Conservation (phyloP, 2,113 vertebrate species). For the Epinephelus lanceolatus region DNA sequence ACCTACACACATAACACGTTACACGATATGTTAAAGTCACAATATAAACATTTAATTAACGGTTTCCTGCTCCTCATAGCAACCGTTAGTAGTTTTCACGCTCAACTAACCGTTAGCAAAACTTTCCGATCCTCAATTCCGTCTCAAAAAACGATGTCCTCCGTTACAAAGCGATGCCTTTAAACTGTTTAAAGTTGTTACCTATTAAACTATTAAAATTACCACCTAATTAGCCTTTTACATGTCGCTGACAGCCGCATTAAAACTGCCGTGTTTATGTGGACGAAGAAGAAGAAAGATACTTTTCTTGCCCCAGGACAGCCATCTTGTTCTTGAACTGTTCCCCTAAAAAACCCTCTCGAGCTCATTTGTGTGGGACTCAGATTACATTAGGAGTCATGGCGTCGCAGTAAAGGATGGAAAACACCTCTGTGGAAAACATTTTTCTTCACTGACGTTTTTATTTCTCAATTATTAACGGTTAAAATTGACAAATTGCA, state of each 20-base stretch:
- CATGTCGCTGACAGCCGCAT: not conserved
- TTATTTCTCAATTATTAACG: not conserved
- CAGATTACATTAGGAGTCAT: slow-evolving; percentile 75
- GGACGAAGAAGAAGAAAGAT: slow-evolving; percentile 42
- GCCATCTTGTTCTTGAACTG: slow-evolving; percentile 86
- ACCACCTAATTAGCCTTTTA: not conserved
- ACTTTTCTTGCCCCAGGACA: slow-evolving; percentile 71
- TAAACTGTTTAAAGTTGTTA: slow-evolving; percentile 16
- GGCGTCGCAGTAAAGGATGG: slow-evolving; percentile 64
- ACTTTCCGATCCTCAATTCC: slow-evolving; percentile 6
- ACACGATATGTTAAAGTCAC: not conserved
- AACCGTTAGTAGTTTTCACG: not conserved
- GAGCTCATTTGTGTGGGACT: slow-evolving; percentile 67
- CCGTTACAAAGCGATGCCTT: slow-evolving; percentile 32
- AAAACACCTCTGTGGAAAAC: slow-evolving; percentile 40
- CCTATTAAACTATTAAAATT: not conserved
- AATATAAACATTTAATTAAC: not conserved
- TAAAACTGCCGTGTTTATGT: slow-evolving; percentile 49
- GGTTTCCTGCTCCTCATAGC: not conserved
- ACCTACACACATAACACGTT: not conserved
- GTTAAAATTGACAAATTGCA: not conserved
- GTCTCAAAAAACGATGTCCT: slow-evolving; percentile 19
- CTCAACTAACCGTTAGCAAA: slow-evolving; percentile 22
- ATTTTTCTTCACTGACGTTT: not conserved
- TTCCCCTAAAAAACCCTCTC: slow-evolving; percentile 64